phyloP scores from a whole-genome alignment of 2,888 invertebrate species.

The Parasteatoda lunata region DNA sequence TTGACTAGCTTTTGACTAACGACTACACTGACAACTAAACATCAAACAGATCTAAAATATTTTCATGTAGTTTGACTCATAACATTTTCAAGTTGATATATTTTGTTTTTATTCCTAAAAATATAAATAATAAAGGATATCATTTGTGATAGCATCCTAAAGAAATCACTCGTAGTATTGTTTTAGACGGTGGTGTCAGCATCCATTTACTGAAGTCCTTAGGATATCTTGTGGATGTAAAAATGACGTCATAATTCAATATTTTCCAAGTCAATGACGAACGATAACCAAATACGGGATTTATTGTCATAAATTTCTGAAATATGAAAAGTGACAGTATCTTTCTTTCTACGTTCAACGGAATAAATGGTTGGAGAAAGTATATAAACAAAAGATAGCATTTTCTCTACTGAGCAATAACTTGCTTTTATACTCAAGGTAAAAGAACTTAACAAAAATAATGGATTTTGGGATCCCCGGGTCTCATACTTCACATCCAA shows the following conservation, averaged over 20 bases:
- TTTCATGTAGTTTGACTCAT: too few species aligned
- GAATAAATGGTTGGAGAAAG: slow-evolving; percentile 42
- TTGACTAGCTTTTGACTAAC: too few species aligned
- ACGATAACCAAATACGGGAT: slow-evolving; percentile 22
- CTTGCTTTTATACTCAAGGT: slow-evolving; percentile 31
- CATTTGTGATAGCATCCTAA: too few species aligned
- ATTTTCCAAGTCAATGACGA: slow-evolving; percentile 8
- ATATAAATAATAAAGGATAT: too few species aligned
- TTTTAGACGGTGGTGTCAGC: background rate
- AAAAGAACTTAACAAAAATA: slow-evolving; percentile 41
- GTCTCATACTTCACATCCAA: slow-evolving; percentile 36
- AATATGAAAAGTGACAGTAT: slow-evolving; percentile 37
- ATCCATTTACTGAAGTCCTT: background rate
- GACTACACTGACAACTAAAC: too few species aligned
- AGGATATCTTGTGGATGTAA: background rate
- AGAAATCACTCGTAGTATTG: too few species aligned
- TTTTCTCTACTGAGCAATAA: slow-evolving; percentile 27
- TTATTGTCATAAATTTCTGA: slow-evolving; percentile 23
- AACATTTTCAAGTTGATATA: too few species aligned
- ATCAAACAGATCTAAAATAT: too few species aligned
- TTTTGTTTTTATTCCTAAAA: too few species aligned
- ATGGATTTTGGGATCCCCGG: slow-evolving; percentile 20
- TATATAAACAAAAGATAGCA: slow-evolving; percentile 52
- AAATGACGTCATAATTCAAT: background rate
- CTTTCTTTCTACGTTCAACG: slow-evolving; percentile 22